Evolutionary conservation across 2,797 vertebrate genomes (phyloP).

Genomic region (Carduelis carduelis): DNA sequence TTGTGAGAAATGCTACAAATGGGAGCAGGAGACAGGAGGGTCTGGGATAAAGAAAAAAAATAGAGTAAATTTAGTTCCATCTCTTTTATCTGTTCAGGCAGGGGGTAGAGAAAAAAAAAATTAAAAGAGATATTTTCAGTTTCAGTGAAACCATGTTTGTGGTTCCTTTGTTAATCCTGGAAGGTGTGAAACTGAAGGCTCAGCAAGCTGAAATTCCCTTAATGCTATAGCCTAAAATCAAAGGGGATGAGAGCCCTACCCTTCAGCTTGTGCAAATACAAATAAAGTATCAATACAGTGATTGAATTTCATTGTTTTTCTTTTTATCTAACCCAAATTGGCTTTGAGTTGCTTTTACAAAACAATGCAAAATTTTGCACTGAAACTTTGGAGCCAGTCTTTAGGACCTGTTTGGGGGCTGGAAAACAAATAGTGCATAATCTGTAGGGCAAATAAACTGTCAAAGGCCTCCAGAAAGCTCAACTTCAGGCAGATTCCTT

Average conservation of each 20-base stretch:
- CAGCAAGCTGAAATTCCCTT: neutral
- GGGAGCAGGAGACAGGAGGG: neutral
- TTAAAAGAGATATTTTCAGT: neutral
- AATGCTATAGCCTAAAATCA: neutral
- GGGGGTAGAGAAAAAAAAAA: neutral
- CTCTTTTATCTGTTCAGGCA: neutral
- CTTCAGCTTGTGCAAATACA: neutral
- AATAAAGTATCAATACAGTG: neutral
- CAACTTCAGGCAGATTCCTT: neutral
- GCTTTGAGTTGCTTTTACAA: neutral
- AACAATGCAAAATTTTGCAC: neutral
- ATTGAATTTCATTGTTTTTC: neutral
- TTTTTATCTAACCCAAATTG: neutral
- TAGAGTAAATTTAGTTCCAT: neutral
- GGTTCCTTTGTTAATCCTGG: neutral
- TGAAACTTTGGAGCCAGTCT: neutral
- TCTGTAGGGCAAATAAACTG: neutral
- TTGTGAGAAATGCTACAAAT: neutral
- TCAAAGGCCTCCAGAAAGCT: neutral
- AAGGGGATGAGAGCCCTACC: neutral
- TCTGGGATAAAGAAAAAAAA: neutral
- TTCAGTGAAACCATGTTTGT: neutral
- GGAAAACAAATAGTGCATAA: rapidly evolving
- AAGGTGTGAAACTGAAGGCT: neutral
- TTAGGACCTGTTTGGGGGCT: neutral